Evolutionary conservation across 2,797 vertebrate genomes (phyloP).

Genomic region (Thalassophryne amazonica): DNA sequence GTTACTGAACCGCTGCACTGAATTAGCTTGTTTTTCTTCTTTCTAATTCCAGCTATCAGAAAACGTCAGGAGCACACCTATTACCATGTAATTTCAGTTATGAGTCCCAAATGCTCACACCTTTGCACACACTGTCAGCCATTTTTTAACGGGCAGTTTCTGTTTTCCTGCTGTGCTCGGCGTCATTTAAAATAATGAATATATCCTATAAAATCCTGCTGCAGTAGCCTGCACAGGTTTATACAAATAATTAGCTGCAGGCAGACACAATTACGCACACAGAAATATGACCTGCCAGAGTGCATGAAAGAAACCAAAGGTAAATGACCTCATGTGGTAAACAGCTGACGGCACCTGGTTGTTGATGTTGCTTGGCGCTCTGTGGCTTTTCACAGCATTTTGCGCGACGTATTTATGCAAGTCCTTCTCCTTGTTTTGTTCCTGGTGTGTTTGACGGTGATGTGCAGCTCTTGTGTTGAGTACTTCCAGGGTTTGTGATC

Average conservation of each 20-base stretch:
- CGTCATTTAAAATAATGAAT: constrained; percentile 70
- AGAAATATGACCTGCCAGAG: constrained; percentile 64
- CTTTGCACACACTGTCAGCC: constrained; percentile 33
- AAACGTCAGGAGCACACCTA: no score
- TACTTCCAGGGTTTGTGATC: constrained; percentile 49
- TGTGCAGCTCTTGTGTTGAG: no score
- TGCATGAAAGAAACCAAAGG: constrained; percentile 36
- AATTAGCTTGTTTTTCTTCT: background rate
- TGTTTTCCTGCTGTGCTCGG: constrained; percentile 55
- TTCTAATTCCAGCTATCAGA: background rate
- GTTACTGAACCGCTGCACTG: no score
- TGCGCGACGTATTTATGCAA: no score
- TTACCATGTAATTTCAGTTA: no score
- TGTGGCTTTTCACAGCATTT: constrained; percentile 40
- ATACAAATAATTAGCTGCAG: constrained; percentile 68
- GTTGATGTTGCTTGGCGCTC: constrained; percentile 22
- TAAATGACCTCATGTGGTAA: constrained; percentile 67
- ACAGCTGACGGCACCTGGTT: constrained; percentile 8
- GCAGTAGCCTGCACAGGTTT: constrained; percentile 59
- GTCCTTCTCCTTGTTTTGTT: no score
- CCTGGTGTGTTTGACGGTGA: no score
- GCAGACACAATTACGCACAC: constrained; percentile 59
- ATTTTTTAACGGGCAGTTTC: constrained; percentile 47
- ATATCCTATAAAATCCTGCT: constrained; percentile 58
- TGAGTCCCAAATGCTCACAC: constrained; percentile 17